Evolutionary conservation across 2,113 vertebrate genomes (phyloP).

Genomic region (Epinephelus moara): DNA sequence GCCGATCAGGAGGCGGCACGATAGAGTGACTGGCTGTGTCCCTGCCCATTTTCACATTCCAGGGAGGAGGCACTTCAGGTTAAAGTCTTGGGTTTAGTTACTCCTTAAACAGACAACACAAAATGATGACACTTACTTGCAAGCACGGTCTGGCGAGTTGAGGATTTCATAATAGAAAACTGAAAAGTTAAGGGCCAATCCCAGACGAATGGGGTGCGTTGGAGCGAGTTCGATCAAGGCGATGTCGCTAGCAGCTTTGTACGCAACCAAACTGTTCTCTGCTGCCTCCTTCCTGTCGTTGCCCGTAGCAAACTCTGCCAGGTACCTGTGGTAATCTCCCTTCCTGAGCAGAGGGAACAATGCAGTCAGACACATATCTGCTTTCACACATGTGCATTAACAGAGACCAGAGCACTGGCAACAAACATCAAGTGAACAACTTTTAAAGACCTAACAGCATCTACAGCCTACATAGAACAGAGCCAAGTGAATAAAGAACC

Average conservation of each 20-base stretch:
- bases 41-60: too few relatives aligned
- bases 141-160: slow-evolving; percentile 98
- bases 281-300: slow-evolving; percentile 99
- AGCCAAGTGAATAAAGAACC: background rate
- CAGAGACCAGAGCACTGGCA: background rate
- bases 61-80: too few relatives aligned
- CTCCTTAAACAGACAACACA: background rate
- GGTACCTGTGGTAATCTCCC: slow-evolving; percentile 99
- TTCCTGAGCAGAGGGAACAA: slow-evolving; percentile 86
- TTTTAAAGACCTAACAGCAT: background rate
- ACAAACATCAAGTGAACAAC: background rate
- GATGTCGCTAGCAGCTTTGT: slow-evolving; percentile 97
- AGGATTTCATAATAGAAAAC: slow-evolving; percentile 99
- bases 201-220: slow-evolving; percentile 96
- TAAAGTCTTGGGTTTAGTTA: too few relatives aligned
- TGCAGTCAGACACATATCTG: background rate
- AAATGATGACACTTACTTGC: slow-evolving; percentile 85
- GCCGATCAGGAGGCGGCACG: too few relatives aligned
- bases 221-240: slow-evolving; percentile 96
- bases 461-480: background rate
- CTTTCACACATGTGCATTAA: background rate
- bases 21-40: too few relatives aligned
- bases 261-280: slow-evolving; percentile 97
- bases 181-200: slow-evolving; percentile 97
- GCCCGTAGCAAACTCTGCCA: slow-evolving; percentile 97